Evolutionary conservation across 2,113 vertebrate genomes (phyloP).

Genomic region (Stercorarius parasiticus): DNA sequence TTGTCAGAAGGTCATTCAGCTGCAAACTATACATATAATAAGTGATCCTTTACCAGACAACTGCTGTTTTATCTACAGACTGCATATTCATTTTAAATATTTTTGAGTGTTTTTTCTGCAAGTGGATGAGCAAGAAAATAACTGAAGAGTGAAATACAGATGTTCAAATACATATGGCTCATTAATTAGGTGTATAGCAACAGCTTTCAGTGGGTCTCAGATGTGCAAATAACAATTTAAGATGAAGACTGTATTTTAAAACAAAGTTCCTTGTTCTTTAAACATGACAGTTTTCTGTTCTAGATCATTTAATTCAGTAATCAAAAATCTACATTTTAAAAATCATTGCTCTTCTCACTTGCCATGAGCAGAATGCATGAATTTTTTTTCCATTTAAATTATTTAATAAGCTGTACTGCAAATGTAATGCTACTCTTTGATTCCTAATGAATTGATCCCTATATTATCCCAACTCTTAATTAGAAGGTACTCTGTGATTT

Average conservation of each 20-base stretch:
- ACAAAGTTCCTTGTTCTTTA: constrained; percentile 24
- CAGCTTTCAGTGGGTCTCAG: background rate
- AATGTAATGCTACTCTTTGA: background rate
- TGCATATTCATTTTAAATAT: background rate
- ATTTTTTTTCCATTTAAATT: background rate
- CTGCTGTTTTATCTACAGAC: background rate
- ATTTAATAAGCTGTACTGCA: background rate
- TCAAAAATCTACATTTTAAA: constrained; percentile 17
- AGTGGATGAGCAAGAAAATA: constrained; percentile 31
- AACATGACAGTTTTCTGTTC: constrained; percentile 1
- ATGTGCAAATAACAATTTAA: constrained; percentile 18
- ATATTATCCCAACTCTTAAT: background rate
- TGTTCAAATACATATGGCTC: constrained; percentile 57
- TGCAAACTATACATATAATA: background rate
- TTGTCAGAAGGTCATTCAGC: background rate
- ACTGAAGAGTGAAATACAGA: constrained; percentile 58
- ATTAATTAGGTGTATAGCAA: constrained; percentile 44
- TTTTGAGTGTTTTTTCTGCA: background rate
- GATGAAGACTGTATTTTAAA: constrained; percentile 27
- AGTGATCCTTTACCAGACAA: background rate
- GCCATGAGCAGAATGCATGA: background rate
- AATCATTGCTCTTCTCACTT: background rate
- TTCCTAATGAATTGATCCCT: background rate
- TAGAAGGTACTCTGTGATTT: background rate
- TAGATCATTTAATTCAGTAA: constrained; percentile 36